Percentiles rank a stretch among this genome's conserved stretches.
Evolutionary conservation across 2,113 vertebrate genomes (phyloP).

Genomic region (Nyctibius bracteatus): DNA sequence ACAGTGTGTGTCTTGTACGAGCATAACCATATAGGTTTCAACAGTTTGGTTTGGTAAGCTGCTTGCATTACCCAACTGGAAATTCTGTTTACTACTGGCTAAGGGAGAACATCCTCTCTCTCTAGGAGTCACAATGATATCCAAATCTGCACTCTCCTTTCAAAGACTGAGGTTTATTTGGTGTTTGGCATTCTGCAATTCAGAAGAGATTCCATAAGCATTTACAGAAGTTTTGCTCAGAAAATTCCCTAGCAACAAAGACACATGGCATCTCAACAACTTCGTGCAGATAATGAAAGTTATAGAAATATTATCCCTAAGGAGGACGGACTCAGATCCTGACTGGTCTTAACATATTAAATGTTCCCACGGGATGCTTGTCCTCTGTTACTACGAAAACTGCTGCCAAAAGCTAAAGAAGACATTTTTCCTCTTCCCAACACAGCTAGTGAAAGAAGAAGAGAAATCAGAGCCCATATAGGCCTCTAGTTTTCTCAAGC

Average conservation of each 20-base stretch:
- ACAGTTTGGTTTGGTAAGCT: neutral
- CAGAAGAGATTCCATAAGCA: neutral
- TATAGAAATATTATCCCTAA: neutral
- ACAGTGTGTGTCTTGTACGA: neutral
- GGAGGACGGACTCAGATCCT: neutral
- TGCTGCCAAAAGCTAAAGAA: neutral
- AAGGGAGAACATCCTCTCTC: neutral
- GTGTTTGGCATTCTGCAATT: neutral
- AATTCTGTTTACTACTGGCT: neutral
- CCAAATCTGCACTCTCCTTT: neutral
- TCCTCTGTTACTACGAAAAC: neutral
- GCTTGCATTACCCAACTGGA: neutral
- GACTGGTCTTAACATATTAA: neutral
- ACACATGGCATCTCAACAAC: neutral
- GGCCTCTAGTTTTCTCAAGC: neutral
- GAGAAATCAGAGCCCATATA: neutral
- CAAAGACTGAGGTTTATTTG: neutral
- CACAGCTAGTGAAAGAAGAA: neutral
- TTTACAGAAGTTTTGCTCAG: neutral
- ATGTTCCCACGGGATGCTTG: neutral
- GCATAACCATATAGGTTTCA: neutral
- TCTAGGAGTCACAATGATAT: neutral
- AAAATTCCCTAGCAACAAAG: neutral
- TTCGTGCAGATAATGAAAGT: neutral
- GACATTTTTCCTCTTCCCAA: neutral